These are phyloP conservation scores for Hipposideros armiger DNA, from an alignment of 2,113 vertebrate genomes.

Conservation along the genomic window DNA sequence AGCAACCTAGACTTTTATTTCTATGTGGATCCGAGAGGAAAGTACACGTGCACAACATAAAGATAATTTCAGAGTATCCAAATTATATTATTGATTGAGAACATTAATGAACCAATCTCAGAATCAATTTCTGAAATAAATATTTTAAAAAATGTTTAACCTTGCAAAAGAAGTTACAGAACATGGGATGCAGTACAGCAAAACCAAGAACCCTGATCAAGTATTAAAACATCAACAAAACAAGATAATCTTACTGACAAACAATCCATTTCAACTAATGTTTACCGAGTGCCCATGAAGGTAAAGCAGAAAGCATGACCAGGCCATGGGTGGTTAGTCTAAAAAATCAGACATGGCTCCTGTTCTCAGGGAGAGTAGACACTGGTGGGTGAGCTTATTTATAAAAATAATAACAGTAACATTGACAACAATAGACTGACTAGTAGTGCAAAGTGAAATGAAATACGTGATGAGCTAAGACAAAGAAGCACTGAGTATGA, in stretches of 20 bases:
- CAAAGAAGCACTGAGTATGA: background rate
- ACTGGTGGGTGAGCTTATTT: background rate
- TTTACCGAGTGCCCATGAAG: background rate
- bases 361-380: background rate
- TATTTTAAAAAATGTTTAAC: conserved; percentile 30
- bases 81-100: background rate
- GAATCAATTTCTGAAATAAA: conserved; percentile 40
- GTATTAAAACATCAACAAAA: background rate
- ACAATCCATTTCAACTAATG: background rate
- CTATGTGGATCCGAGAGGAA: background rate
- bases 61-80: background rate
- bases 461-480: background rate
- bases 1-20: conserved; percentile 51
- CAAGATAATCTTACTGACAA: background rate
- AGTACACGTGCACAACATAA: background rate
- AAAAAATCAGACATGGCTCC: background rate
- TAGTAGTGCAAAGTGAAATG: background rate
- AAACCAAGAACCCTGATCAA: conserved; percentile 12
- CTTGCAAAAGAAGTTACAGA: background rate
- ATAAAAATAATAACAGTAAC: background rate
- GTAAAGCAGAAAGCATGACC: background rate
- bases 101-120: background rate
- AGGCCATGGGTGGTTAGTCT: background rate
- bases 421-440: background rate
- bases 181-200: background rate